These are phyloP conservation scores for Cyanoramphus novaezelandiae DNA, from an alignment of 2,113 vertebrate genomes.

Conservation along the genomic window DNA sequence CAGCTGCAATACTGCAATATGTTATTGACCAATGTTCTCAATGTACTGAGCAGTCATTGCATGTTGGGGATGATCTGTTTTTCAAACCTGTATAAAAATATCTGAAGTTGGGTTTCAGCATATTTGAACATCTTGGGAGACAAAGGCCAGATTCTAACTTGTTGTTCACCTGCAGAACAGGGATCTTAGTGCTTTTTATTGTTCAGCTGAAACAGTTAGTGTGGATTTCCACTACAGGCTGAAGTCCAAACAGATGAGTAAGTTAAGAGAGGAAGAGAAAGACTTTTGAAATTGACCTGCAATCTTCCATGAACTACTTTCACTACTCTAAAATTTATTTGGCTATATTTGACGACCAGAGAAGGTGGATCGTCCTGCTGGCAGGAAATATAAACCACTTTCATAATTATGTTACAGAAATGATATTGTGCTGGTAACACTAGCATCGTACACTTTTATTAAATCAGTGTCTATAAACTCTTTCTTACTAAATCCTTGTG, in stretches of 20 bases:
- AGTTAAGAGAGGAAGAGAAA: not conserved
- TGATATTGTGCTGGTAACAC: not conserved
- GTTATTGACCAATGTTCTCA: not conserved
- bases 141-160: not conserved
- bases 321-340: not conserved
- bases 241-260: not conserved
- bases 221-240: not conserved
- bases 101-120: not conserved
- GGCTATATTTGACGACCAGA: not conserved
- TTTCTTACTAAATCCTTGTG: not conserved
- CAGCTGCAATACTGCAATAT: not conserved
- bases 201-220: not conserved
- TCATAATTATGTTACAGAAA: not conserved
- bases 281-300: not conserved
- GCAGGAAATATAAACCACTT: not conserved
- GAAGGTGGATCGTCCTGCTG: not conserved
- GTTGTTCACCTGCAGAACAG: not conserved
- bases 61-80: not conserved
- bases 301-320: not conserved
- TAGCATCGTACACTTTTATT: not conserved
- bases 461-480: not conserved
- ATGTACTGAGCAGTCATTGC: not conserved
- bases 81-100: not conserved
- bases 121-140: not conserved
- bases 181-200: not conserved